These are phyloP conservation scores for Brachionichthys hirsutus DNA, from an alignment of 2,113 vertebrate species.

Conservation along the genomic window DNA sequence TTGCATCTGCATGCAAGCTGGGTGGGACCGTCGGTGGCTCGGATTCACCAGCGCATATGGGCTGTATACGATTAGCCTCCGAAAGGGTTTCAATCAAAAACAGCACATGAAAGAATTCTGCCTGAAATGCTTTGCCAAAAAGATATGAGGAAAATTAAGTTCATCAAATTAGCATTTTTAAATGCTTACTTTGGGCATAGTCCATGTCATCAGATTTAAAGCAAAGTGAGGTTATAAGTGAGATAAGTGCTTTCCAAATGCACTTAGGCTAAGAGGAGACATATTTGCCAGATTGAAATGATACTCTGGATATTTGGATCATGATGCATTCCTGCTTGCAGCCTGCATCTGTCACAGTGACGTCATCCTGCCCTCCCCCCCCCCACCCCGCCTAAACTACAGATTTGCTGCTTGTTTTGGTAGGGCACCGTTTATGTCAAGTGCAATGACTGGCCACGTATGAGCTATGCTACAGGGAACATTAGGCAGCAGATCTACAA, in stretches of 20 bases:
- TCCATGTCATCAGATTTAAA: constrained; percentile 2
- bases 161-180: background rate
- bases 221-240: constrained; percentile 3
- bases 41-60: constrained; percentile 33
- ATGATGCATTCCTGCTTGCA: constrained; percentile 11
- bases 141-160: background rate
- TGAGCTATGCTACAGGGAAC: constrained; percentile 23
- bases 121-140: constrained; percentile 11
- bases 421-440: constrained; percentile 12
- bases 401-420: constrained; percentile 9
- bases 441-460: constrained; percentile 8
- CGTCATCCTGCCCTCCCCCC: background rate
- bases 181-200: background rate
- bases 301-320: background rate
- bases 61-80: constrained; percentile 8
- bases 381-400: background rate
- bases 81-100: constrained; percentile 10
- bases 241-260: constrained; percentile 31
- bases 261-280: background rate
- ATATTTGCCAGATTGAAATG: background rate
- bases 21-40: constrained; percentile 15
- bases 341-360: constrained; percentile 10
- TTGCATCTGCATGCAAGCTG: constrained; percentile 65
- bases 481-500: constrained; percentile 48
- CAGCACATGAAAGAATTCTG: background rate